A percentile compares a stretch with the other conserved stretches of the same genome.
These are phyloP conservation scores for Zoroaster sp. DNA, from an alignment of 53 echinoderm and acorn worm species.

Conservation along the genomic window DNA sequence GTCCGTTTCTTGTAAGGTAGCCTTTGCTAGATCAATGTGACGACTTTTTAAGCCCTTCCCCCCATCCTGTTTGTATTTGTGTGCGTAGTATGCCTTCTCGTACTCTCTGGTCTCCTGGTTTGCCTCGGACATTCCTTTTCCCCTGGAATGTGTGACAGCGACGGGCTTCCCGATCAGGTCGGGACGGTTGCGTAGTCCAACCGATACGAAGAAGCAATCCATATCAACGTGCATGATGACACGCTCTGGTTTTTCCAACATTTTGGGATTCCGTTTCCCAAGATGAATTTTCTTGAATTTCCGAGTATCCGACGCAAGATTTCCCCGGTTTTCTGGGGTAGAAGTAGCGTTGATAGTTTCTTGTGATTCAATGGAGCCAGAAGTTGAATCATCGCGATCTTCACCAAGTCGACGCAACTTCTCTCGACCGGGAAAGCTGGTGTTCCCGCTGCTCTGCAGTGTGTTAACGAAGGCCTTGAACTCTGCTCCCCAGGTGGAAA, in stretches of 20 bases:
- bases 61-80: conserved; percentile 50
- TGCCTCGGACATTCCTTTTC: conserved; percentile 68
- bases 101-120: conserved; percentile 69
- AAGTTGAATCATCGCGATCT: not conserved
- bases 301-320: too few relatives aligned
- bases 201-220: conserved; percentile 99
- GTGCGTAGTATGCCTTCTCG: conserved; percentile 74
- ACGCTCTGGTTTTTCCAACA: conserved; percentile 17
- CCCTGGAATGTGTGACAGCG: conserved; percentile 92
- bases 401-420: conserved; percentile 30
- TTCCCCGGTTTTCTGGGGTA: too few relatives aligned
- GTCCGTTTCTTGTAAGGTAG: not conserved
- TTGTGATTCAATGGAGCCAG: not conserved
- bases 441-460: conserved; percentile 75
- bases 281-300: too few relatives aligned
- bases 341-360: too few relatives aligned
- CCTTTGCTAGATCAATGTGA: not conserved
- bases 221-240: conserved; percentile 96
- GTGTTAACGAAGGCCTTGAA: conserved; percentile 90
- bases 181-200: conserved; percentile 78
- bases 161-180: conserved; percentile 89
- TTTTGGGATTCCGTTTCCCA: not conserved
- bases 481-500: conserved; percentile 97
- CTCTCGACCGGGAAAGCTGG: conserved; percentile 79
- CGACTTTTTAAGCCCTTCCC: not conserved